Evolutionary conservation across 2,888 invertebrate species (phyloP).

Genomic region (Strigamia crassipes): DNA sequence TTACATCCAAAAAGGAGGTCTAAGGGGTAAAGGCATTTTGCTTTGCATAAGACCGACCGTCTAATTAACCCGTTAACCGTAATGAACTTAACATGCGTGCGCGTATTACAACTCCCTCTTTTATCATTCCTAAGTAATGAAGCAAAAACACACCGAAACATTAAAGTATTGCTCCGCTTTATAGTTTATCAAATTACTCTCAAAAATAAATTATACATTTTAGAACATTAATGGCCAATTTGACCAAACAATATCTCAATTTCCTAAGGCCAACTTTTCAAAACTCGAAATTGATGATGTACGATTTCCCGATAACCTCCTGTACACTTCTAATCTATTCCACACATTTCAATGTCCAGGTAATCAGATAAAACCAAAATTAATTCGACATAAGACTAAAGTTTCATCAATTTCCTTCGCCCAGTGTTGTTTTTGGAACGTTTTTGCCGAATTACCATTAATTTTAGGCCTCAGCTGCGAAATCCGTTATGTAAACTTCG

Average conservation of each 20-base stretch:
- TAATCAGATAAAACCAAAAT: too few relatives aligned
- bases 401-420: too few relatives aligned
- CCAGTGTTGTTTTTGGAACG: too few relatives aligned
- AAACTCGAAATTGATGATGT: neutral
- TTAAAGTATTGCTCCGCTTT: slow-evolving; percentile 1
- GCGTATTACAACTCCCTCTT: neutral
- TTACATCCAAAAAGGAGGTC: neutral
- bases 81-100: neutral
- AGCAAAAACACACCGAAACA: neutral
- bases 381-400: too few relatives aligned
- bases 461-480: too few relatives aligned
- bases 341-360: too few relatives aligned
- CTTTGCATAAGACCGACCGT: neutral
- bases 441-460: too few relatives aligned
- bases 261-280: neutral
- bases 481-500: too few relatives aligned
- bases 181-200: neutral
- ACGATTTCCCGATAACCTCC: too few relatives aligned
- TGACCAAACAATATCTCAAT: neutral
- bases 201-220: neutral
- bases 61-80: slow-evolving; percentile 3
- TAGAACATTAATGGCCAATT: neutral
- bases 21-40: slow-evolving; percentile 3
- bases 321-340: too few relatives aligned
- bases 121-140: neutral